A percentile compares a stretch with the other conserved stretches of the same genome.
These are phyloP conservation scores for Zaprionus kolodkinae DNA, from an alignment of 1,140 invertebrate genomes.

Conservation along the genomic window DNA sequence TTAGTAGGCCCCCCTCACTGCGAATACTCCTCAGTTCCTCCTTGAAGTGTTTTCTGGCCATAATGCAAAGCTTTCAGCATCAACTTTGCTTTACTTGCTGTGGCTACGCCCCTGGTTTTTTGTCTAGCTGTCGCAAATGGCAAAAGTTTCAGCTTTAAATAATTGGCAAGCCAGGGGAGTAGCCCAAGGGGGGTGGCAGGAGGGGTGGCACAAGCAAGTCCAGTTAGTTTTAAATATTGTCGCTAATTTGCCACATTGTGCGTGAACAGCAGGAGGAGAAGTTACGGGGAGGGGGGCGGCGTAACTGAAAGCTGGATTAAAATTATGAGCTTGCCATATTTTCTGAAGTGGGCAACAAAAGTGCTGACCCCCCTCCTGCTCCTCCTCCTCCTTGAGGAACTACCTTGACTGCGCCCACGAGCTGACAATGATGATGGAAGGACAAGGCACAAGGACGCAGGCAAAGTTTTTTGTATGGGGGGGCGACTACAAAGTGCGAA, in stretches of 20 bases:
- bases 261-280: slow-evolving; percentile 43
- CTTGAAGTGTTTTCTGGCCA: slow-evolving; percentile 72
- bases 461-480: slow-evolving; percentile 22
- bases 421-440: slow-evolving; percentile 47
- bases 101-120: slow-evolving; percentile 9
- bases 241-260: slow-evolving; percentile 81
- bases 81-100: slow-evolving; percentile 62
- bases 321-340: slow-evolving; percentile 80
- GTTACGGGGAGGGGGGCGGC: not conserved
- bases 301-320: slow-evolving; percentile 71
- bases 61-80: slow-evolving; percentile 65
- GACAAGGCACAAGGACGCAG: slow-evolving; percentile 6
- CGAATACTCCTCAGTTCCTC: not conserved
- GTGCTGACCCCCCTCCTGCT: slow-evolving; percentile 3
- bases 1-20: not conserved
- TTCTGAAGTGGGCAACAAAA: slow-evolving; percentile 70
- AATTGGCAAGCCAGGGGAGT: slow-evolving; percentile 59
- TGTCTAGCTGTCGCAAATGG: slow-evolving; percentile 67
- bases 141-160: slow-evolving; percentile 76
- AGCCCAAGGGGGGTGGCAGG: not conserved
- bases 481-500: slow-evolving; percentile 36
- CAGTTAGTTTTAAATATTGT: slow-evolving; percentile 82
- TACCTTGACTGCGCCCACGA: not conserved
- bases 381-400: not conserved
- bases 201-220: slow-evolving; percentile 31